A percentile compares a stretch with the other conserved stretches of the same genome.
These are phyloP conservation scores for Ophioninae sp. DNA, from an alignment of 2,888 invertebrate genomes.

Conservation along the genomic window DNA sequence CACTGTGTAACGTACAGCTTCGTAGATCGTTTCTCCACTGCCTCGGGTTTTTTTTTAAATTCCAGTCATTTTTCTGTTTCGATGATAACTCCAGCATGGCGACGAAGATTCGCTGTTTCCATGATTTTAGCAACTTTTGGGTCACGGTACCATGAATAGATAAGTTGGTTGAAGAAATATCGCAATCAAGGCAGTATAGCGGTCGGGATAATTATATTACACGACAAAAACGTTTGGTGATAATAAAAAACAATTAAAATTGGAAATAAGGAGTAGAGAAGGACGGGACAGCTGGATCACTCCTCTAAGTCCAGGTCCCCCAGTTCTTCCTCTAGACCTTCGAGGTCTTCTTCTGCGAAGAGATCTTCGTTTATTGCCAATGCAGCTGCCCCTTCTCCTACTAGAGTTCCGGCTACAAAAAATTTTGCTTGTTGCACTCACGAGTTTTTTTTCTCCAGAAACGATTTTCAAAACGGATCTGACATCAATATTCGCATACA, in stretches of 20 bases:
- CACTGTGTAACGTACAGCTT: not conserved
- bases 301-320: slow-evolving; percentile 90
- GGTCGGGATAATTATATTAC: slow-evolving; percentile 53
- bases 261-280: slow-evolving; percentile 62
- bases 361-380: slow-evolving; percentile 95
- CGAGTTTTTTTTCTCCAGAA: not conserved
- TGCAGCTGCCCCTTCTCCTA: slow-evolving; percentile 82
- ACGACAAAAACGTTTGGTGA: slow-evolving; percentile 42
- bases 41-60: too few relatives aligned
- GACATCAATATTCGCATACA: slow-evolving; percentile 6
- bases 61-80: not conserved
- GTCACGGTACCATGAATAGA: slow-evolving; percentile 38
- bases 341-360: slow-evolving; percentile 93
- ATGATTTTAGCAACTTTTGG: slow-evolving; percentile 19
- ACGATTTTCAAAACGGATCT: not conserved
- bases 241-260: slow-evolving; percentile 53
- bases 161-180: slow-evolving; percentile 54
- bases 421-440: not conserved
- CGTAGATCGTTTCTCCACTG: not conserved
- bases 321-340: slow-evolving; percentile 90
- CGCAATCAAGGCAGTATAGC: slow-evolving; percentile 58
- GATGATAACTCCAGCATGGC: slow-evolving; percentile 10
- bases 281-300: slow-evolving; percentile 77
- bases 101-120: slow-evolving; percentile 1
- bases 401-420: slow-evolving; percentile 66